Evolutionary conservation across 2,113 vertebrate species (phyloP).

Genomic region (Tetrax tetrax): DNA sequence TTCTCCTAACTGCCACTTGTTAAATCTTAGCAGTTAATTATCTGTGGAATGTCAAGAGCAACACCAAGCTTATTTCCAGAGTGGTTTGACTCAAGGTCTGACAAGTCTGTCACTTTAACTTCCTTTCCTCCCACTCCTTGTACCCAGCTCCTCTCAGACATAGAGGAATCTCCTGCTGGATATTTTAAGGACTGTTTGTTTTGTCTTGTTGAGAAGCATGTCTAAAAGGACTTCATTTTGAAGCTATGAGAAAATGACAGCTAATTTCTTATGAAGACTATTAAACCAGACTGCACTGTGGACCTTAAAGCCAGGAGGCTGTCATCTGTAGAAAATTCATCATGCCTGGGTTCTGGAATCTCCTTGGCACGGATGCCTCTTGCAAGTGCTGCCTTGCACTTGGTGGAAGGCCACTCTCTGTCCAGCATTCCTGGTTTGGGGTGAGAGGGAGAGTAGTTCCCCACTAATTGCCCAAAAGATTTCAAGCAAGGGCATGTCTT

Average conservation of each 20-base stretch:
- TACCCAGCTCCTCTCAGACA: accelerated
- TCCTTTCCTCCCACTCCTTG: neutral
- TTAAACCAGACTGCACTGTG: neutral
- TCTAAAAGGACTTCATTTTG: neutral
- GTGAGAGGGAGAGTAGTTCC: neutral
- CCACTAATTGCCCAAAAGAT: neutral
- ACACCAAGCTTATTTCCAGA: neutral
- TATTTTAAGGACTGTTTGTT: neutral
- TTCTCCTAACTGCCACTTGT: neutral
- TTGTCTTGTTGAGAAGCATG: neutral
- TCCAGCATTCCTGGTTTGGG: neutral
- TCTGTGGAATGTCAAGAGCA: neutral
- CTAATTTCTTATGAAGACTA: neutral
- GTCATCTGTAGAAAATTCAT: neutral
- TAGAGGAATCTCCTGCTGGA: neutral
- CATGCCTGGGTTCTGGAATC: neutral
- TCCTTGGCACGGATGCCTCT: neutral
- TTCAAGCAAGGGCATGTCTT: neutral
- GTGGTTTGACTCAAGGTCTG: neutral
- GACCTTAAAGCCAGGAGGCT: neutral
- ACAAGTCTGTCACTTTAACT: neutral
- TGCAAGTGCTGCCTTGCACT: accelerated
- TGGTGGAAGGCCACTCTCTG: neutral
- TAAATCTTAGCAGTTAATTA: neutral
- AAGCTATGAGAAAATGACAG: neutral